phyloP scores from a whole-genome alignment of 2,113 vertebrate genomes.

The Chelonoidis abingdonii region DNA sequence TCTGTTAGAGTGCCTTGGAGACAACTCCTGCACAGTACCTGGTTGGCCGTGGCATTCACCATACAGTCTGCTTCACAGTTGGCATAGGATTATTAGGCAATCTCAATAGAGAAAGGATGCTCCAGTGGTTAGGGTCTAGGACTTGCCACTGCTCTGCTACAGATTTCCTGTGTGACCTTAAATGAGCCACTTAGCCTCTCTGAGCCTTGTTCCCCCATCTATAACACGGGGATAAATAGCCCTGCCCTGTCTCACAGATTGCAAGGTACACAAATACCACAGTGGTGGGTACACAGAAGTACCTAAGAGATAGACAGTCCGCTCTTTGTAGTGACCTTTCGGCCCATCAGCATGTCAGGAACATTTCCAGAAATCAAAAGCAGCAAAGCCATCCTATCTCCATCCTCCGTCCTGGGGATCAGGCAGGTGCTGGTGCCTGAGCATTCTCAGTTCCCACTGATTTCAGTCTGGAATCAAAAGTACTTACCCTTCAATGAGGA shows the following conservation, averaged over 20 bases:
- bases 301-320: not conserved
- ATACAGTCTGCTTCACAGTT: not conserved
- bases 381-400: not conserved
- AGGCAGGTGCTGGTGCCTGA: not conserved
- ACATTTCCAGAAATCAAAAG: not conserved
- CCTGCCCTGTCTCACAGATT: not conserved
- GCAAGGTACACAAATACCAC: not conserved
- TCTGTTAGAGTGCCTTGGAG: not conserved
- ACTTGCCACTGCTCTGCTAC: not conserved
- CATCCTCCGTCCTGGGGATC: not conserved
- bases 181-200: not conserved
- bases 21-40: not conserved
- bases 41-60: no score
- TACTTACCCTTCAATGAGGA: not conserved
- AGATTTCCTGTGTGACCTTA: not conserved
- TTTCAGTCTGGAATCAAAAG: not conserved
- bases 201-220: not conserved
- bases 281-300: not conserved
- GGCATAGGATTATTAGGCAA: not conserved
- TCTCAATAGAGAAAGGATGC: not conserved
- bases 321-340: not conserved
- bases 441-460: not conserved
- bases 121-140: not conserved
- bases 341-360: not conserved
- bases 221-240: not conserved